Evolutionary conservation across 2,797 vertebrate genomes (phyloP).

Genomic region (Molossus alvarezi): DNA sequence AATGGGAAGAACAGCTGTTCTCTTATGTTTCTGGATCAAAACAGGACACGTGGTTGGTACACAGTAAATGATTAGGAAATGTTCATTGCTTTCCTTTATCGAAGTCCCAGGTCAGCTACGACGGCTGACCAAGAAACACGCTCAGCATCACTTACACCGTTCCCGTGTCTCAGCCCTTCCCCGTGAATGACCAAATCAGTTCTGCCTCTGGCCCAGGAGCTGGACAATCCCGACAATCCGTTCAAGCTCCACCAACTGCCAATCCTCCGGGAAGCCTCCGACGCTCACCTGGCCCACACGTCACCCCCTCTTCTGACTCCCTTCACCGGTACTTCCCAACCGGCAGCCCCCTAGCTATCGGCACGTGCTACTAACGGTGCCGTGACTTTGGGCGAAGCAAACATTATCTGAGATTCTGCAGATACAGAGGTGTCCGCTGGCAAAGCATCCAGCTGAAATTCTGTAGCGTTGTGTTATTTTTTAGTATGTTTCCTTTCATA

Average conservation of each 20-base stretch:
- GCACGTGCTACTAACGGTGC: background rate
- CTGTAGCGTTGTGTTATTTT: background rate
- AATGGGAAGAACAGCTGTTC: background rate
- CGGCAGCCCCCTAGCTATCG: background rate
- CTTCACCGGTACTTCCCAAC: background rate
- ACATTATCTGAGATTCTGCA: background rate
- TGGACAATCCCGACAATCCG: background rate
- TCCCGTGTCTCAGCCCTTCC: background rate
- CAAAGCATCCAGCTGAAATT: background rate
- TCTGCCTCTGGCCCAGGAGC: background rate
- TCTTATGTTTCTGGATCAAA: background rate
- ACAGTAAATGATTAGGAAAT: background rate
- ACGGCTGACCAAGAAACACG: background rate
- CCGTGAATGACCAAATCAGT: background rate
- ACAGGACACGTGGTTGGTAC: background rate
- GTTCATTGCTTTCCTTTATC: background rate
- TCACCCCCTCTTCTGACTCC: background rate
- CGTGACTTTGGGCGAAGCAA: background rate
- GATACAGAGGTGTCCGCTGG: background rate
- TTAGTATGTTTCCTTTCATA: constrained; percentile 31
- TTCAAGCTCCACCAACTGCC: background rate
- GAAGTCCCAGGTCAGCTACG: background rate
- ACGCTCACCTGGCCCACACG: background rate
- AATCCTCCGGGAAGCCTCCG: background rate
- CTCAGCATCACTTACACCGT: background rate